phyloP scores from a whole-genome alignment of 1,140 invertebrate genomes.

The Lycorma delicatula region DNA sequence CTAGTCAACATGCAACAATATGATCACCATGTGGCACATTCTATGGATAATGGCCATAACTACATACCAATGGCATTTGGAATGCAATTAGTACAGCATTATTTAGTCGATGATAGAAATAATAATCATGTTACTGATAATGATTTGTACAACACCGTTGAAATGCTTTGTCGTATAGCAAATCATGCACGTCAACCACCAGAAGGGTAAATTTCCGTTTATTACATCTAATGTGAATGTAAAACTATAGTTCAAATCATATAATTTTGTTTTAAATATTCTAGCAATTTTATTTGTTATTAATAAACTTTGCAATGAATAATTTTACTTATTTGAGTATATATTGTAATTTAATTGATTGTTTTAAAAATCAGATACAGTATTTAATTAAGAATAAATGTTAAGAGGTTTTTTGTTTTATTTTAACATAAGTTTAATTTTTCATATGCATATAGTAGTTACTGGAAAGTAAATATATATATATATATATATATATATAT shows the following conservation, averaged over 20 bases:
- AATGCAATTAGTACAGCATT: slow-evolving; percentile 75
- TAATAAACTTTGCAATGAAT: neutral
- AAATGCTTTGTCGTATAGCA: slow-evolving; percentile 64
- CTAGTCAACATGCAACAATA: slow-evolving; percentile 65
- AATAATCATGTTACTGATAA: slow-evolving; percentile 68
- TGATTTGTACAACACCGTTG: slow-evolving; percentile 77
- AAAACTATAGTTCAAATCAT: too few species aligned
- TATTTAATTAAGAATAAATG: too few species aligned
- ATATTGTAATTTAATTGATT: too few species aligned
- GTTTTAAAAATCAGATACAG: too few species aligned
- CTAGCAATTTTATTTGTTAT: too few species aligned
- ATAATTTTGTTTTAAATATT: too few species aligned
- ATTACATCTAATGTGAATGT: neutral
- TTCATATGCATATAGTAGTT: too few species aligned
- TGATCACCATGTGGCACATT: slow-evolving; percentile 73
- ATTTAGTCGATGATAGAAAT: slow-evolving; percentile 77
- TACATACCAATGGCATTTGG: slow-evolving; percentile 78
- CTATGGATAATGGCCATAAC: slow-evolving; percentile 82
- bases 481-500: too few species aligned
- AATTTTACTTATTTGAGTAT: neutral
- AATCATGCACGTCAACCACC: slow-evolving; percentile 64
- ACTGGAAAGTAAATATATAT: too few species aligned
- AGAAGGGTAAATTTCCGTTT: slow-evolving; percentile 51
- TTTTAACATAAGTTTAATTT: too few species aligned
- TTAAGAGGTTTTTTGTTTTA: too few species aligned